phyloP scores from a whole-genome alignment of 2,888 invertebrate species.

The Netelia inedita region DNA sequence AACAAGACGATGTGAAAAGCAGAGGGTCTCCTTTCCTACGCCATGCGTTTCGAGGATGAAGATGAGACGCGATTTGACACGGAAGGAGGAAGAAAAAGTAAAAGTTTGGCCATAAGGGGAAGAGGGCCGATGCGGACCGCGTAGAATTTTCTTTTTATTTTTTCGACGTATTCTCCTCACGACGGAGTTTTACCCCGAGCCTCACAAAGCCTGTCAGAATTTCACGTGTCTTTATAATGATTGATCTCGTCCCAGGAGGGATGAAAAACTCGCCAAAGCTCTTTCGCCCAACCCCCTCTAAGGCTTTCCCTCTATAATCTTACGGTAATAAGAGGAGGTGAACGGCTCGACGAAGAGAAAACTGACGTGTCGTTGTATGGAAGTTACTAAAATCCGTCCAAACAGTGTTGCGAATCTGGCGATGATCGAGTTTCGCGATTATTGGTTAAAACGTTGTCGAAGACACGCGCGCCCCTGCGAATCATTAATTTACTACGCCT shows the following conservation, averaged over 20 bases:
- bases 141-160: slow-evolving; percentile 5
- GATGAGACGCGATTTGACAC: slow-evolving; percentile 42
- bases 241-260: slow-evolving; percentile 57
- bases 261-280: slow-evolving; percentile 57
- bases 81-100: slow-evolving; percentile 1
- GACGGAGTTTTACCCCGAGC: background rate
- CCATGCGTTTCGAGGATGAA: slow-evolving; percentile 29
- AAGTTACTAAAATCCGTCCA: slow-evolving; percentile 19
- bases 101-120: slow-evolving; percentile 30
- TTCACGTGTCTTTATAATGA: slow-evolving; percentile 65
- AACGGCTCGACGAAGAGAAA: background rate
- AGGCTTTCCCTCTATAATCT: slow-evolving; percentile 35
- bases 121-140: background rate
- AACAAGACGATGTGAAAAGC: slow-evolving; percentile 8
- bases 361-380: slow-evolving; percentile 33
- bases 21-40: slow-evolving; percentile 22
- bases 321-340: slow-evolving; percentile 41
- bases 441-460: slow-evolving; percentile 71
- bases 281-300: slow-evolving; percentile 48
- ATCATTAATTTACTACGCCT: slow-evolving; percentile 79
- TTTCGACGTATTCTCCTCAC: slow-evolving; percentile 57
- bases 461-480: slow-evolving; percentile 64
- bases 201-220: slow-evolving; percentile 55
- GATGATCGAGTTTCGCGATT: slow-evolving; percentile 50
- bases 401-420: slow-evolving; percentile 58